Evolutionary conservation across 2,113 vertebrate species (phyloP), one percentile per base, ranked within the genome.

Genomic region (Dolichallabes microphthalmus): DNA sequence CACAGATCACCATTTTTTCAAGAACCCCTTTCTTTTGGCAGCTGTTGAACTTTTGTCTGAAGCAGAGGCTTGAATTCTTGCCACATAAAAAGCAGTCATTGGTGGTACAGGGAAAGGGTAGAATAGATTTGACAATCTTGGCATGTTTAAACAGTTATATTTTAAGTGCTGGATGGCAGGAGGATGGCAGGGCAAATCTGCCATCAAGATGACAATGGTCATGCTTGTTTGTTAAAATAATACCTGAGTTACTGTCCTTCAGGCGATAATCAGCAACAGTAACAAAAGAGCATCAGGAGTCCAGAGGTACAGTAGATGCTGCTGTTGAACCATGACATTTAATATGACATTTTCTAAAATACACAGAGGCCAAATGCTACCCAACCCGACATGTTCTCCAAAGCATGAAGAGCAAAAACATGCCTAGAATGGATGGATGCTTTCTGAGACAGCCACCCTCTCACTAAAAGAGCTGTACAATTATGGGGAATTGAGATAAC

Each of bases 401-500:
- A 78, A 77, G 27, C 52, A 75, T 76, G 32, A 75, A 32, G 60
- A 68, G 14, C 50, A 69, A 45, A 50, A 27, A 39, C 45, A 61
- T 45, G n/a, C 52, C 77, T 60, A 57, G 82, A 90, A 87, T 53
- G 35, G 64, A 87, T 60, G 50, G 77, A 22, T 61, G 79, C 89
- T 91, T 93, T 92, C 90, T 90, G 90, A 90, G 91, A 90, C 92
- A 90, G 91, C 90, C 90, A 90, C 90, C 86, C 90, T 85, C 82
- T 88, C 92, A 91, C 84, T 89, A 85, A 92, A 94, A 92, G 89
- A 82, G 93, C 92, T 90, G 89, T 92, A 92, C 93, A 94, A 94
- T 94, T 95, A 94, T 88, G 87, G 88, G 89, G 89, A 89, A 87
- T 85, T 57, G 83, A 92, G 91, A 89, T 88, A 90, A 89, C 86